These are phyloP conservation scores for Idaea aversata DNA, from an alignment of 2,888 invertebrate genomes.

Conservation along the genomic window DNA sequence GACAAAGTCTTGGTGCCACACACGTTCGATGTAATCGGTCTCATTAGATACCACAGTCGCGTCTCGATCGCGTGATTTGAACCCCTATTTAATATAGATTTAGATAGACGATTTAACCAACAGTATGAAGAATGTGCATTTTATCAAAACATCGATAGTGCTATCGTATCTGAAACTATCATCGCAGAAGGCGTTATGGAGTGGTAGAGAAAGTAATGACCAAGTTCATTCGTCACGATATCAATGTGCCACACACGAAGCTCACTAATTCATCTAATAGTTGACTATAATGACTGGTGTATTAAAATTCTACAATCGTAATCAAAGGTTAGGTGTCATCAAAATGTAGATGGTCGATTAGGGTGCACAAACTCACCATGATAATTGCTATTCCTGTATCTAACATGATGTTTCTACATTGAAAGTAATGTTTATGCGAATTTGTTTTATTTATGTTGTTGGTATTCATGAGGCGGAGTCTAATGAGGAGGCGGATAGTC, in stretches of 20 bases:
- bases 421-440: neutral
- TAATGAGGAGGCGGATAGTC: too few species aligned
- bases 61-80: constrained; percentile 45
- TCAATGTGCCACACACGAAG: constrained; percentile 63
- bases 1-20: constrained; percentile 55
- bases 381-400: neutral
- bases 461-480: neutral
- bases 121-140: constrained; percentile 39
- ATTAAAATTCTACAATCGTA: constrained; percentile 14
- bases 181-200: constrained; percentile 62
- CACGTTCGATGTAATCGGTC: constrained; percentile 61
- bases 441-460: neutral
- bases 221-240: constrained; percentile 59
- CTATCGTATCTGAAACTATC: constrained; percentile 53
- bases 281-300: constrained; percentile 28
- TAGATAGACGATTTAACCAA: constrained; percentile 37
- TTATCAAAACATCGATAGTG: constrained; percentile 43
- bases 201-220: constrained; percentile 61
- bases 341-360: constrained; percentile 8
- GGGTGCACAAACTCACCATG: neutral
- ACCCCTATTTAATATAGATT: constrained; percentile 36
- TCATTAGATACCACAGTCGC: constrained; percentile 55
- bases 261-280: constrained; percentile 44
- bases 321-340: constrained; percentile 6
- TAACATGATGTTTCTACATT: neutral